phyloP scores from a whole-genome alignment of 2,797 vertebrate genomes.

The Notoglanidium macrostoma region DNA sequence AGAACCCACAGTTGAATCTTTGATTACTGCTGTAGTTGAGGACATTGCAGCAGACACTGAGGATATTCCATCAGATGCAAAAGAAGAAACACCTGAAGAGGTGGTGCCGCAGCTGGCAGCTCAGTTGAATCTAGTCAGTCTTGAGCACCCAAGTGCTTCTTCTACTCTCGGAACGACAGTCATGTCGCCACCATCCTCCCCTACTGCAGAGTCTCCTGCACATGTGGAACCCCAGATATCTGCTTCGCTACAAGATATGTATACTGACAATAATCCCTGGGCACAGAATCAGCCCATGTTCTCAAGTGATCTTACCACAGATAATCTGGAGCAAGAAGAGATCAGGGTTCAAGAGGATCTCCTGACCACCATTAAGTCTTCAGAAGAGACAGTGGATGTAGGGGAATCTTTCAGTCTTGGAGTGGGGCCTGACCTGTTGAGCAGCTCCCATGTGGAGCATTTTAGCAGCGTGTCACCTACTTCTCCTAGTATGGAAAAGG shows the following conservation, averaged over 20 bases:
- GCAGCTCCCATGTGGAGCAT: conserved; percentile 53
- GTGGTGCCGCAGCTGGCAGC: conserved; percentile 53
- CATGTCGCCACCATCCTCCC: conserved; percentile 78
- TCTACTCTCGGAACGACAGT: conserved; percentile 73
- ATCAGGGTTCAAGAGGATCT: conserved; percentile 59
- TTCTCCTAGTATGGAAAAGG: conserved; percentile 67
- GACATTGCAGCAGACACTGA: conserved; percentile 32
- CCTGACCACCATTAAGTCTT: conserved; percentile 50
- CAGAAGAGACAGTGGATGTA: conserved; percentile 50
- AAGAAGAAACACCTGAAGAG: conserved; percentile 51
- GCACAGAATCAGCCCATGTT: conserved; percentile 42
- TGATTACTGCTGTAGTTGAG: conserved; percentile 24
- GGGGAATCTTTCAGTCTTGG: conserved; percentile 44
- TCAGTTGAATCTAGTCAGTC: conserved; percentile 61
- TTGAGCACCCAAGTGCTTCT: conserved; percentile 57
- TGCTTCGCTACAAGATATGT: conserved; percentile 60
- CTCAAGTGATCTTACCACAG: conserved; percentile 38
- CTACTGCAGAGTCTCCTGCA: conserved; percentile 62
- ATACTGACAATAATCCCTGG: conserved; percentile 62
- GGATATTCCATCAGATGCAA: conserved; percentile 10
- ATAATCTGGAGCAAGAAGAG: conserved; percentile 52
- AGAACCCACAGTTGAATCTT: conserved; percentile 2
- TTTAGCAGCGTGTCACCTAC: conserved; percentile 54
- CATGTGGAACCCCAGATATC: conserved; percentile 58
- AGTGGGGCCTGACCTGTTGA: conserved; percentile 56